Base-by-base conservation (phyloP, 2,113 vertebrate genomes). In the Nesoenas mayeri region DNA sequence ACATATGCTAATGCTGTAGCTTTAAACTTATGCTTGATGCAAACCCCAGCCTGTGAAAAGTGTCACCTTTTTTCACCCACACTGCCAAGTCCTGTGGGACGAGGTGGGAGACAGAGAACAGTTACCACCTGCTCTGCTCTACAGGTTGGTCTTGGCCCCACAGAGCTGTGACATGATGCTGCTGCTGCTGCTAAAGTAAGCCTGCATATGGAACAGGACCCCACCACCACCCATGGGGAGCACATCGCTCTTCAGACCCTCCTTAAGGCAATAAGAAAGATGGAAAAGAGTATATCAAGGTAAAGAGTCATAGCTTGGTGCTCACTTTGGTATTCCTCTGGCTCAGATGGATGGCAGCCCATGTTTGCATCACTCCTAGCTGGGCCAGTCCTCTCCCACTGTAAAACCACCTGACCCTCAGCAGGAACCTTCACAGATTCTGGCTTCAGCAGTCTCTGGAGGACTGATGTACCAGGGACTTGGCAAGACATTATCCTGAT, bases 1-100 rank as follows among this genome's bases (percentile, higher is more conserved):
- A 3, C 0, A 0, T 47, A 25, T 51, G 14, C 7, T 85, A 58
- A 79, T 44, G 38, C 17, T 2, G 3, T 34, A 67, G 34, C 28
- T 85, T 44, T 87, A 36, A 18, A 31, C 47, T 93, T 28, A 9
- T 0, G 2, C 36, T 82, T 48, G 15, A 25, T 12, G 64, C 58
- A 85, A 77, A 50, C 9, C 58, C 4, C 16, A 82, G 58, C 9
- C 64, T 42, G 47, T 22, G 83, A 61, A 91, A 83, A 73, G n/a
- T 0, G 1, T 17, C 3, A 16, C 40, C n/a, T 69, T 44, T 17
- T 77, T 62, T 54, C 36, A 51, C 29, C 24, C 14, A 6, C 25
- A 1, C 28, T 73, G 36, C n/a, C 58, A 56, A 58, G 28, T 5
- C 47, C 67, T 0, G 0, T 66, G 65, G 36, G 21, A 10, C 48